Percentiles rank a stretch among this genome's conserved stretches.
phyloP scores from a whole-genome alignment of 2,113 vertebrate species.

The Mustelus asterias region DNA sequence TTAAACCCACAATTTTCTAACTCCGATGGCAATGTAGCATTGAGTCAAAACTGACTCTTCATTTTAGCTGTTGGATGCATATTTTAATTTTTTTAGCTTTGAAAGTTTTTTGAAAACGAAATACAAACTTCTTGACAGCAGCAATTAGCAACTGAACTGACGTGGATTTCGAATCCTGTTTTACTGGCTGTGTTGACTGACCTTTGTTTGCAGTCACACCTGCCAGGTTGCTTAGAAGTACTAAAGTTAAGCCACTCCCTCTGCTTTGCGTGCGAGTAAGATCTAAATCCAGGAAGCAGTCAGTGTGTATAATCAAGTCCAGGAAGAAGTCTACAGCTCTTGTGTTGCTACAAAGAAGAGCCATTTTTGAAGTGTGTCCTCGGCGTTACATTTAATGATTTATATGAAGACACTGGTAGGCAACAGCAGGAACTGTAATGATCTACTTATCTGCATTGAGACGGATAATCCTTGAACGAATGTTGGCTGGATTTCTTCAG shows the following conservation, averaged over 20 bases:
- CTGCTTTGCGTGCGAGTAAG: constrained; percentile 19
- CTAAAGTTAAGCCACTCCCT: constrained; percentile 59
- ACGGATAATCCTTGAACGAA: not conserved
- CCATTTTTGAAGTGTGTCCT: not conserved
- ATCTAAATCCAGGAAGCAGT: not conserved
- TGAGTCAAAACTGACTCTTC: not conserved
- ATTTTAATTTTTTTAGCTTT: not conserved
- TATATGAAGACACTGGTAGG: not conserved
- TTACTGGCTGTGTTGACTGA: constrained; percentile 54
- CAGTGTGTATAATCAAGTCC: not conserved
- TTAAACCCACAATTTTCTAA: not conserved
- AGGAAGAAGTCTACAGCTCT: not conserved
- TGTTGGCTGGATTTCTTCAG: not conserved
- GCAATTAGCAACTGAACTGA: constrained; percentile 19
- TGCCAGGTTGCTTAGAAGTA: constrained; percentile 49
- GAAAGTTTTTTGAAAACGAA: not conserved
- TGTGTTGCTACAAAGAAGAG: not conserved
- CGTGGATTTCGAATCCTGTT: constrained; percentile 56
- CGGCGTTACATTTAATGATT: not conserved
- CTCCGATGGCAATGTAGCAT: not conserved
- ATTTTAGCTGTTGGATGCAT: not conserved
- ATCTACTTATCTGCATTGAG: not conserved
- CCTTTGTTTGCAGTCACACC: constrained; percentile 53
- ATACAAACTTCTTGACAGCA: not conserved
- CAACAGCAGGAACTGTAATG: not conserved